These are phyloP conservation scores for Drosophila stalkeri DNA, from an alignment of 2,888 invertebrate species.

Conservation along the genomic window DNA sequence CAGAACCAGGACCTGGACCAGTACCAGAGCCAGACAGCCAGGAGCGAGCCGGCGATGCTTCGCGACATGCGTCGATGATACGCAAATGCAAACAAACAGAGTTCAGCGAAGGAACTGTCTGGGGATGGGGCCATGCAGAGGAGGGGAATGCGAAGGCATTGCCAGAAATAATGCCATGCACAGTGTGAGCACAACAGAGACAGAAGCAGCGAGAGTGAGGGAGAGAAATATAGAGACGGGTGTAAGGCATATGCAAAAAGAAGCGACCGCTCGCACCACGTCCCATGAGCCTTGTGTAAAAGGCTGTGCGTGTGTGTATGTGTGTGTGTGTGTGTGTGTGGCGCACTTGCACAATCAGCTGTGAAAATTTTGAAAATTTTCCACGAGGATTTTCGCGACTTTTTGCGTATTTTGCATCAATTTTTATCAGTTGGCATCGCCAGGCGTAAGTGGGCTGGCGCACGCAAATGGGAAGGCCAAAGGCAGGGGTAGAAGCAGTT, in stretches of 20 bases:
- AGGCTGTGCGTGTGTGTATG: background rate
- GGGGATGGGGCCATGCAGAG: background rate
- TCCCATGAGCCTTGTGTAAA: conserved; percentile 19
- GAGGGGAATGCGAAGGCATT: conserved; percentile 6
- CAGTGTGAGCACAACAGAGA: conserved; percentile 41
- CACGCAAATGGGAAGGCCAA: conserved; percentile 1
- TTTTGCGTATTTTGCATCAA: conserved; percentile 83
- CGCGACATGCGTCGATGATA: conserved; percentile 80
- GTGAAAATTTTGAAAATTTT: conserved; percentile 85
- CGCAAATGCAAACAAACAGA: conserved; percentile 80
- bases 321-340: background rate
- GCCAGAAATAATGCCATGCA: conserved; percentile 63
- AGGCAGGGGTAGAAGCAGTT: conserved; percentile 28
- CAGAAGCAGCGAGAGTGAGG: conserved; percentile 6
- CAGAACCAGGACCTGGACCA: conserved; percentile 11
- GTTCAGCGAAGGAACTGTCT: conserved; percentile 38
- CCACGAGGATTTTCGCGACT: conserved; percentile 85
- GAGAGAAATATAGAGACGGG: conserved; percentile 13
- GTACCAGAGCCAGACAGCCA: conserved; percentile 26
- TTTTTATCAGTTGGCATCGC: conserved; percentile 77
- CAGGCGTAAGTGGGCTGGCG: conserved; percentile 35
- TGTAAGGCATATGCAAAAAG: conserved; percentile 78
- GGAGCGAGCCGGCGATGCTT: conserved; percentile 26
- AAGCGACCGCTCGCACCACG: conserved; percentile 60
- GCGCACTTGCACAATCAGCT: conserved; percentile 84